These are phyloP conservation scores for Meriones psammophilus DNA, from an alignment of 2,797 vertebrate genomes.

Conservation along the genomic window DNA sequence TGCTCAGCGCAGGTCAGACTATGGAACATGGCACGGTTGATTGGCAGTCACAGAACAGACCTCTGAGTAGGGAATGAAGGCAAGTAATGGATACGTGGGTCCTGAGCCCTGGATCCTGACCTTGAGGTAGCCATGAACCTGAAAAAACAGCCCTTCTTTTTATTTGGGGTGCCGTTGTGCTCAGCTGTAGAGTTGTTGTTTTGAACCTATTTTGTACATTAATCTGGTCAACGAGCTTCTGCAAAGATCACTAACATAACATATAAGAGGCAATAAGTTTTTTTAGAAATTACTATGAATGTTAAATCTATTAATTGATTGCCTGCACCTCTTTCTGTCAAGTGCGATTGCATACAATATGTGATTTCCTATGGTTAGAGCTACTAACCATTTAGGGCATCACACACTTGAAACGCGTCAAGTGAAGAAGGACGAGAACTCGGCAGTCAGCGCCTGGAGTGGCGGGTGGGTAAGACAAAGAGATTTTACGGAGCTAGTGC, in stretches of 20 bases:
- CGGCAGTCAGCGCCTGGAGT: not conserved
- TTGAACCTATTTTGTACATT: constrained; percentile 58
- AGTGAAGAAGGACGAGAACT: not conserved
- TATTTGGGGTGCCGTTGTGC: constrained; percentile 27
- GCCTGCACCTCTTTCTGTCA: not conserved
- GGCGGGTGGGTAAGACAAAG: not conserved
- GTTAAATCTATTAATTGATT: constrained; percentile 36
- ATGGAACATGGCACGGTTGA: not conserved
- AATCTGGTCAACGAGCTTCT: constrained; percentile 42
- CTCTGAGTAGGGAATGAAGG: constrained; percentile 21
- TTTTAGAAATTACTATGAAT: not conserved
- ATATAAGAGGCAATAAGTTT: not conserved
- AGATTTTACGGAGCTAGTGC: not conserved
- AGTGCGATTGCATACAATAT: not conserved
- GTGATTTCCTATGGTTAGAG: constrained; percentile 18
- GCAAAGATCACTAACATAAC: not conserved
- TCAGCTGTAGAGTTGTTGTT: not conserved
- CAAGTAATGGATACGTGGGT: not conserved
- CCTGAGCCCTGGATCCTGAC: not conserved
- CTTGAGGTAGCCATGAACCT: not conserved
- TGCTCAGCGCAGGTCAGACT: not conserved
- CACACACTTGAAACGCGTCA: not conserved
- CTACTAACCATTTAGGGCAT: constrained; percentile 3
- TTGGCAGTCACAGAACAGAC: not conserved
- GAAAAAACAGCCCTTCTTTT: constrained; percentile 2